Conservation (phyloP, 2,888 invertebrate genomes). For the Cosmorhoe ocellata region DNA sequence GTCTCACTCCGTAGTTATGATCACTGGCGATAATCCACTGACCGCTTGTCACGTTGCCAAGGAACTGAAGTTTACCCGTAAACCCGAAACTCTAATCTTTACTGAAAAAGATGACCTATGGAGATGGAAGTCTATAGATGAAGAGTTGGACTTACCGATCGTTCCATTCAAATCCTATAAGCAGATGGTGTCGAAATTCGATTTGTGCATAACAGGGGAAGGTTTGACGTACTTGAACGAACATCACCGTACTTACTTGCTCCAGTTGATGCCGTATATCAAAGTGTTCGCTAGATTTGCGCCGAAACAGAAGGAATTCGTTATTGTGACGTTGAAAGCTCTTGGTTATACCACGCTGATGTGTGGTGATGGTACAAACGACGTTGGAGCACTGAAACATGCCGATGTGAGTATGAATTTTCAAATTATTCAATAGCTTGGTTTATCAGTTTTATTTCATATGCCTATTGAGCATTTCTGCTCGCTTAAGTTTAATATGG, state of each 20-base stretch:
- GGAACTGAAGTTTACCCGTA: constrained; percentile 93
- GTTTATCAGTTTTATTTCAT: no score
- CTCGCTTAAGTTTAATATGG: no score
- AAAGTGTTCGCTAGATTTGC: constrained; percentile 98
- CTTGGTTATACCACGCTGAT: constrained; percentile 96
- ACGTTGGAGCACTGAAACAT: constrained; percentile 99
- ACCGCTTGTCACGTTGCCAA: constrained; percentile 99
- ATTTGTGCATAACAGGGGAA: constrained; percentile 98
- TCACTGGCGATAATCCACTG: constrained; percentile 99
- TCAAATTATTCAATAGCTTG: no score
- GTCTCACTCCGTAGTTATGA: constrained; percentile 98
- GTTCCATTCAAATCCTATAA: constrained; percentile 72
- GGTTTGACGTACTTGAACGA: constrained; percentile 88
- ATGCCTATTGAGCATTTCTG: no score
- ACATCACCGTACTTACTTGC: constrained; percentile 84
- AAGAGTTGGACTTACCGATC: constrained; percentile 79
- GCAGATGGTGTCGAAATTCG: constrained; percentile 87
- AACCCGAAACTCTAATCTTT: constrained; percentile 85
- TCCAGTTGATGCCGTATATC: constrained; percentile 90
- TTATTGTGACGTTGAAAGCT: constrained; percentile 93
- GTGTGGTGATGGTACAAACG: constrained; percentile 99
- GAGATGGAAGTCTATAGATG: constrained; percentile 91
- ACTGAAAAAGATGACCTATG: constrained; percentile 80
- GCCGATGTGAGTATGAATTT: constrained; percentile 89
- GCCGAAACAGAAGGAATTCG: constrained; percentile 99